Percentiles rank a stretch among this genome's conserved stretches.
These are phyloP conservation scores for Alectura lathami DNA, from an alignment of 2,113 vertebrate genomes.

Conservation along the genomic window DNA sequence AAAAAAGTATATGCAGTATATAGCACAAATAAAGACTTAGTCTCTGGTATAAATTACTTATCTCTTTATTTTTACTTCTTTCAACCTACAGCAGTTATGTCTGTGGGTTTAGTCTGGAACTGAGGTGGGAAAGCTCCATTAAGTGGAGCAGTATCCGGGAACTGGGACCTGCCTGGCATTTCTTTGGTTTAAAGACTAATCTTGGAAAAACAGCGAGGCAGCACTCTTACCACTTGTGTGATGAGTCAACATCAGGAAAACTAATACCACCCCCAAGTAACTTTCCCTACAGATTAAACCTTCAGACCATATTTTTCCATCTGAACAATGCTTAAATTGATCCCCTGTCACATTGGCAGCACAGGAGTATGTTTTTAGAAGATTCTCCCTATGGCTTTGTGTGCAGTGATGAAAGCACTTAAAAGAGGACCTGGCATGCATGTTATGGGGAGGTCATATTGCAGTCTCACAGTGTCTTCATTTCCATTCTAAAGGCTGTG, in stretches of 20 bases:
- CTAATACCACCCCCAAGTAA: neutral
- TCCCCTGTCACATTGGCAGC: neutral
- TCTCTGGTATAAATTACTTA: neutral
- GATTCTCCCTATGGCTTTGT: neutral
- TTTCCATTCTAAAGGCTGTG: conserved; percentile 22
- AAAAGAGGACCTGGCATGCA: neutral
- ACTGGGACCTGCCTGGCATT: neutral
- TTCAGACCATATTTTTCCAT: neutral
- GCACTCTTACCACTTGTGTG: neutral
- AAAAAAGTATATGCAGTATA: neutral
- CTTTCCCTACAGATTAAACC: neutral
- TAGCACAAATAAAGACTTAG: neutral
- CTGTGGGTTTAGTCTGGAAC: neutral
- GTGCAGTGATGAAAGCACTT: conserved; percentile 24
- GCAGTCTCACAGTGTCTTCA: neutral
- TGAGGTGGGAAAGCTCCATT: neutral
- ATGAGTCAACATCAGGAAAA: neutral
- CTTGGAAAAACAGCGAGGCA: neutral
- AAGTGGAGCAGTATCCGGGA: neutral
- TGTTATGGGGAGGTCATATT: neutral
- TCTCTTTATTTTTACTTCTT: neutral
- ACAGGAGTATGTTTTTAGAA: neutral
- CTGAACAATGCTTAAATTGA: conserved; percentile 26
- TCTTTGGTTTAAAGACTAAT: neutral
- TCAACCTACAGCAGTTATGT: neutral